A percentile compares a stretch with the other conserved stretches of the same genome.
Conservation (phyloP, 2,113 vertebrate genomes). For the Canis aureus region DNA sequence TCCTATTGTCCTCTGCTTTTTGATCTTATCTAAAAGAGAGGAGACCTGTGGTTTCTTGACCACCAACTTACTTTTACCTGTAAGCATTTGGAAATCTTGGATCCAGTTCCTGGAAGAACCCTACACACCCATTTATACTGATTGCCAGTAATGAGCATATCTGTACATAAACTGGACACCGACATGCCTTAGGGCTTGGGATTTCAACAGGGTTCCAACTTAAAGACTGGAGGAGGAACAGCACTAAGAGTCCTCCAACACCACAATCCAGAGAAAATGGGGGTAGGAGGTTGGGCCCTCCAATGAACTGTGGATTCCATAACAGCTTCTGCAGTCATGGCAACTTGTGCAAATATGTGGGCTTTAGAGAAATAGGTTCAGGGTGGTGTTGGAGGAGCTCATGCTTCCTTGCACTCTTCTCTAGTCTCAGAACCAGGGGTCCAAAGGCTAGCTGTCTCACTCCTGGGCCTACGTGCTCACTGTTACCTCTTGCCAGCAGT, state of each 20-base stretch:
- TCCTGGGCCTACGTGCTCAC: too few species aligned
- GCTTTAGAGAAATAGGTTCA: too few species aligned
- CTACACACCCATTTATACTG: background rate
- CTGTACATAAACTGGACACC: background rate
- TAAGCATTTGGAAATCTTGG: background rate
- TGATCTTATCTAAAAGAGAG: background rate
- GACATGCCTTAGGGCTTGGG: background rate
- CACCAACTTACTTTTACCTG: background rate
- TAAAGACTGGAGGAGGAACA: background rate
- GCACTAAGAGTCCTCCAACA: background rate
- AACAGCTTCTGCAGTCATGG: background rate
- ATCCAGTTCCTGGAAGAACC: background rate
- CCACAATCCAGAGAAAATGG: background rate
- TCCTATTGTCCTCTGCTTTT: background rate
- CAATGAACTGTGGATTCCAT: too few species aligned
- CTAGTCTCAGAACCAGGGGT: too few species aligned
- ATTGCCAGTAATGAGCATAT: background rate
- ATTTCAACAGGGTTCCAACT: background rate
- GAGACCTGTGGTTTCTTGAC: background rate
- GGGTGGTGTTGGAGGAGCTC: rapidly evolving
- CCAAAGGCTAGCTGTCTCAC: too few species aligned
- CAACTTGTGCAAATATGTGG: background rate
- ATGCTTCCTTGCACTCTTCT: too few species aligned
- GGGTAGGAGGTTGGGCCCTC: background rate
- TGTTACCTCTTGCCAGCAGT: too few species aligned